These are phyloP conservation scores for Cliona cf. orientalis DNA, from an alignment of 37 sponge, comb jelly and placozoan species.

Conservation along the genomic window DNA sequence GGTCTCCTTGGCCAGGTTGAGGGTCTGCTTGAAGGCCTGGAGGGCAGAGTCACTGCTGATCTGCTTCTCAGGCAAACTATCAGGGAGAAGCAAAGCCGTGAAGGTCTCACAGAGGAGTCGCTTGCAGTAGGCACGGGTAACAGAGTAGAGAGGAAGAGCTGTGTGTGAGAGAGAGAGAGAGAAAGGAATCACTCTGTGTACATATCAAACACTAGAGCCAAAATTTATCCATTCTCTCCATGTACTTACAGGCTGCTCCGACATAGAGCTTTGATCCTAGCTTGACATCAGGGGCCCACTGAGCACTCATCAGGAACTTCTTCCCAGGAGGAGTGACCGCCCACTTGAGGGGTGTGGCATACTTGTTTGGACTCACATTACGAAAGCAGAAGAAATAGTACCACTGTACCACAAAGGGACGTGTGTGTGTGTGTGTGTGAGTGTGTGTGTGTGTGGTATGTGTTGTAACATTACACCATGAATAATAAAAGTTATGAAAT, in stretches of 20 bases:
- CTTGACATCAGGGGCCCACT: slow-evolving; percentile 53
- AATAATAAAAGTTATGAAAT: no score
- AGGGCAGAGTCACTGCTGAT: slow-evolving; percentile 26
- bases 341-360: slow-evolving; percentile 45
- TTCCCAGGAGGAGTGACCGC: slow-evolving; percentile 34
- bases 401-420: no score
- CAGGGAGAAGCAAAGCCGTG: slow-evolving; percentile 37
- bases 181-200: not conserved
- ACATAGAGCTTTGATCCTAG: slow-evolving; percentile 31
- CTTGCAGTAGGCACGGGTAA: slow-evolving; percentile 66
- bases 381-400: slow-evolving; percentile 62
- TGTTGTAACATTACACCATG: not conserved
- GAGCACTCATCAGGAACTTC: slow-evolving; percentile 37
- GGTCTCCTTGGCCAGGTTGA: slow-evolving; percentile 39
- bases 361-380: slow-evolving; percentile 15
- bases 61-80: not conserved
- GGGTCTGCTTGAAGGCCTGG: slow-evolving; percentile 27
- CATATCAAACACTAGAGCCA: not conserved
- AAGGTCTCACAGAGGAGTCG: slow-evolving; percentile 53
- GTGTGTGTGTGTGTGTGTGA: no score
- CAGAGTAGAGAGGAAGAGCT: slow-evolving; percentile 61
- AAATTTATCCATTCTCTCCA: not conserved
- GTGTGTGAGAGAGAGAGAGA: not conserved
- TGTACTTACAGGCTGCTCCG: slow-evolving; percentile 50
- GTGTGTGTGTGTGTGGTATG: no score